Conservation (phyloP, 2,113 vertebrate genomes). For the Hucho hucho region DNA sequence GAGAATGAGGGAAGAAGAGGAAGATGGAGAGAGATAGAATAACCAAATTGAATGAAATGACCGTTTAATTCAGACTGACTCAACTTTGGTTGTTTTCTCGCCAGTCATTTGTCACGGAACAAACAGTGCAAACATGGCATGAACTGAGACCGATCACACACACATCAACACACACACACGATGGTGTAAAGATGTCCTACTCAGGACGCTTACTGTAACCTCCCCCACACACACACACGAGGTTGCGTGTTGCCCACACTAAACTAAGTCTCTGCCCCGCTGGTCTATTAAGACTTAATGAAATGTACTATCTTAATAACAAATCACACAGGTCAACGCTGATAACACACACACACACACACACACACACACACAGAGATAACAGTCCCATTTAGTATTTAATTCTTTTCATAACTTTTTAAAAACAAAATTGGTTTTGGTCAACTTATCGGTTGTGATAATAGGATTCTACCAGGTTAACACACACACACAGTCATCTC, state of each 20-base stretch:
- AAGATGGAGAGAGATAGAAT: not conserved
- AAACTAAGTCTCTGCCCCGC: constrained; percentile 34
- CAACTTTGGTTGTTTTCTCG: constrained; percentile 29
- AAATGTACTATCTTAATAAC: constrained; percentile 55
- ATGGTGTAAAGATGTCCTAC: too few species aligned
- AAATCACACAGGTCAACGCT: constrained; percentile 39
- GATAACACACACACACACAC: constrained; percentile 30
- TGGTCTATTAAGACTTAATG: constrained; percentile 52
- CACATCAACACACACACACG: too few species aligned
- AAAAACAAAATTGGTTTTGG: constrained; percentile 50
- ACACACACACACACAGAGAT: constrained; percentile 4
- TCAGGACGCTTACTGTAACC: too few species aligned
- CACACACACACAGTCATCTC: not conserved
- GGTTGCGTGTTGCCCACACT: constrained; percentile 13
- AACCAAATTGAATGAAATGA: not conserved
- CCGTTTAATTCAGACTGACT: constrained; percentile 11
- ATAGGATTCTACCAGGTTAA: constrained; percentile 11
- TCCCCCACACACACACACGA: not conserved
- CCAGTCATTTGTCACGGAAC: constrained; percentile 25
- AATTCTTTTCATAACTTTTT: constrained; percentile 19
- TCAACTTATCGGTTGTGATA: constrained; percentile 32
- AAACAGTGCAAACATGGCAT: not conserved
- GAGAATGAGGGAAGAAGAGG: not conserved
- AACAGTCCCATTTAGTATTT: constrained; percentile 41
- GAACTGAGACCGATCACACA: not conserved